Evolutionary conservation across 1,140 invertebrate genomes (phyloP).

Genomic region (Sesamia nonagrioides): DNA sequence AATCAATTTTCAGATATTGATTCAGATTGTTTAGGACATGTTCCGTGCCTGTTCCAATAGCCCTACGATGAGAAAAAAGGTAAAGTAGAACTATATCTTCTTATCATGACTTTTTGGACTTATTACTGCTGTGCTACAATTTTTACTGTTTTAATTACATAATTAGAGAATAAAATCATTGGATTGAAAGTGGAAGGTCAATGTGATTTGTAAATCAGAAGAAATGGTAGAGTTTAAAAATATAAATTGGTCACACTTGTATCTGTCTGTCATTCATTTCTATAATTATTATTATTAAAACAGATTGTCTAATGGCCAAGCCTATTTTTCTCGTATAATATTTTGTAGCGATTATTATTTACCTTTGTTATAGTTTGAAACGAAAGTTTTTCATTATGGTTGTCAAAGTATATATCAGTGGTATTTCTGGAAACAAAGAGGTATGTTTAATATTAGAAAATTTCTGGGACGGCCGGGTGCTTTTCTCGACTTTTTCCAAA

Average conservation of each 20-base stretch:
- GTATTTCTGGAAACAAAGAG: constrained; percentile 97
- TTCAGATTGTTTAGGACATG: no score
- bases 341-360: constrained; percentile 64
- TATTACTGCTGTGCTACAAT: no score
- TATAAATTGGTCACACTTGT: constrained; percentile 48
- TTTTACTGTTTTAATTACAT: no score
- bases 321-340: constrained; percentile 80
- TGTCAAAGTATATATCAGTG: constrained; percentile 96
- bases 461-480: constrained; percentile 73
- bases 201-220: neutral
- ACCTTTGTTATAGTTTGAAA: constrained; percentile 61
- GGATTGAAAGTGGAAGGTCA: neutral
- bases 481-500: constrained; percentile 69
- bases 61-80: no score
- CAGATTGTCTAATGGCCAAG: constrained; percentile 84
- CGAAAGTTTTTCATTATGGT: constrained; percentile 89
- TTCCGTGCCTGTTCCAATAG: no score
- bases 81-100: no score
- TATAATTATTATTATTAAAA: constrained; percentile 77
- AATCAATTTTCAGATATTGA: no score
- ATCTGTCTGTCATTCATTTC: constrained; percentile 59
- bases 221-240: constrained; percentile 49
- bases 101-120: no score
- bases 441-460: constrained; percentile 88
- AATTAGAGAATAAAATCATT: no score